phyloP scores from a whole-genome alignment of 2,797 vertebrate genomes.

The Coregonus suidteri region DNA sequence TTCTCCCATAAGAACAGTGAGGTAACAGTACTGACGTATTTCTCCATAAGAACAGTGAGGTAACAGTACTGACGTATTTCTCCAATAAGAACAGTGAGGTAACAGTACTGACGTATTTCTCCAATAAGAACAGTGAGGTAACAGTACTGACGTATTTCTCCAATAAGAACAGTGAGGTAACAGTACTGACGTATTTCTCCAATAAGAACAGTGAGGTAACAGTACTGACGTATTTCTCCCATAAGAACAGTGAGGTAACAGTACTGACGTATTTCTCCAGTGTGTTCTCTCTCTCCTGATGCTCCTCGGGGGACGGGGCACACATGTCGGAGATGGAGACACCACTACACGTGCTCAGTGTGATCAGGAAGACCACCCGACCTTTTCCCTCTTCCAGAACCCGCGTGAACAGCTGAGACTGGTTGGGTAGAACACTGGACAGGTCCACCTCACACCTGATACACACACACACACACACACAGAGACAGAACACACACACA shows the following conservation, averaged over 20 bases:
- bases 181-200: not conserved
- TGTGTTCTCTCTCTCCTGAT: slow-evolving; percentile 75
- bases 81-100: too few relatives aligned
- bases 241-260: not conserved
- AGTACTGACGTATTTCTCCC: not conserved
- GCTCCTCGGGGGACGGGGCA: slow-evolving; percentile 83
- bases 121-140: not conserved
- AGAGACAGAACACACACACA: slow-evolving; percentile 2
- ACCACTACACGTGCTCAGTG: slow-evolving; percentile 74
- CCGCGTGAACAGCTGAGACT: slow-evolving; percentile 75
- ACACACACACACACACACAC: slow-evolving; percentile 4
- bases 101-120: too few relatives aligned
- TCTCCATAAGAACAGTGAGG: too few relatives aligned
- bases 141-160: not conserved
- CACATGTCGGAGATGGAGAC: slow-evolving; percentile 88
- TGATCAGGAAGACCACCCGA: slow-evolving; percentile 81
- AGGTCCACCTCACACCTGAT: slow-evolving; percentile 88
- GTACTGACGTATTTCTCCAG: slow-evolving; percentile 84
- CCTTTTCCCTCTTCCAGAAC: slow-evolving; percentile 70
- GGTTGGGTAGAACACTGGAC: slow-evolving; percentile 68
- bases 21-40: too few relatives aligned
- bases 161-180: not conserved
- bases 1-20: too few relatives aligned
- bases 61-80: too few relatives aligned
- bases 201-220: not conserved